Base-by-base conservation (phyloP, 1,140 invertebrate genomes). In the Wiebesia pumilae region DNA sequence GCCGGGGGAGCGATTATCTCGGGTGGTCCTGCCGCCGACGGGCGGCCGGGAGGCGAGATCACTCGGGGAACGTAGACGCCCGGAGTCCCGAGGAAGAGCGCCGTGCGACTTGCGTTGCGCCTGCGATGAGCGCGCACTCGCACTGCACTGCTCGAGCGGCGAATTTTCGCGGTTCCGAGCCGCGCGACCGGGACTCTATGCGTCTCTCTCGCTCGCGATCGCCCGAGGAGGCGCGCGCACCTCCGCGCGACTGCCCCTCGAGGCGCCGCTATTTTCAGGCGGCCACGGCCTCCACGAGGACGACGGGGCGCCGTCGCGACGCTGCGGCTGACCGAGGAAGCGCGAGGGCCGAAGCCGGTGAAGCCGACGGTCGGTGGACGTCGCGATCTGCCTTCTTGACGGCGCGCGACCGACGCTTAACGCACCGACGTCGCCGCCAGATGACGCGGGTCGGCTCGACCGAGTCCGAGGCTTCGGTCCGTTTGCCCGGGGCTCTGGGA, bases 91-190 rank as follows among this genome's bases (percentile, higher is more conserved):
- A 19, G 38, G 40, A 27, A 27, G 21, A 40, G 35, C 38, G 71
- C 38, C 12, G 71, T 75, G 71, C 71, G 38, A 75, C 71, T 75
- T 83, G 54, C 27, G 80, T 47, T 30, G 40, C 75, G 85, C 77
- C 73, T 83, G 47, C 78, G 77, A 83, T 67, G 87, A 87, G 83
- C 79, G 83, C 87, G 84, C 87, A 69, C 87, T 87, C 83, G 75
- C 82, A 89, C 88, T 88, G 85, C 71, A 88, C 82, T 75, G 78
- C 47, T 54, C 87, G 79, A 88, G 88, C 87, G 40, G 78, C 47
- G 35, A 86, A 83, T 87, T 88, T 87, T 87, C 80, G 82, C 87
- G 88, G 69, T 85, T 87, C 62, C 69, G 79, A 65, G 51, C 54
- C 79, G 54, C 24, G 47, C 81, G 38, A 40, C 65, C 62, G 62